Conservation (phyloP, 2,797 vertebrate genomes). For the Siniperca undulata region DNA sequence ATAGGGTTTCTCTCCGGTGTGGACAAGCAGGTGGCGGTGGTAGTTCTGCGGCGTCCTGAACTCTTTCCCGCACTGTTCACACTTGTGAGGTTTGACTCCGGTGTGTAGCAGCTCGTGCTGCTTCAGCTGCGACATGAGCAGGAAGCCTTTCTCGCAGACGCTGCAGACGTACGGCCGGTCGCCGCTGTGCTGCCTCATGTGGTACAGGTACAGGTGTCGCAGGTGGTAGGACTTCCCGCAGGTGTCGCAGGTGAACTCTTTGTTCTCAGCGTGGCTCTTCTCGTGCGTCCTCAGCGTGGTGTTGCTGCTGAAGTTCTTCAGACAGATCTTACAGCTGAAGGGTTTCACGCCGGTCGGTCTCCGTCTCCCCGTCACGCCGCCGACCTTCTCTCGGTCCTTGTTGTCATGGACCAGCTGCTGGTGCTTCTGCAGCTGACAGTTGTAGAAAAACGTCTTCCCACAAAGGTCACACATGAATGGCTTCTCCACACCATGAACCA, state of each 20-base stretch:
- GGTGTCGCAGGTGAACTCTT: constrained; percentile 77
- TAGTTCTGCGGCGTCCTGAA: constrained; percentile 77
- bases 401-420: constrained; percentile 77
- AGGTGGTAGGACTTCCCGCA: constrained; percentile 82
- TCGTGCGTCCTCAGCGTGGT: constrained; percentile 75
- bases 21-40: constrained; percentile 80
- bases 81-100: constrained; percentile 73
- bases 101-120: constrained; percentile 80
- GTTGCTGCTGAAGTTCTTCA: constrained; percentile 76
- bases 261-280: constrained; percentile 77
- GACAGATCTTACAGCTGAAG: constrained; percentile 68
- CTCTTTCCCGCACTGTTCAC: constrained; percentile 75
- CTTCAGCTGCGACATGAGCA: constrained; percentile 72
- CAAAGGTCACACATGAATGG: constrained; percentile 80
- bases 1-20: constrained; percentile 83
- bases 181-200: constrained; percentile 79
- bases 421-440: constrained; percentile 84
- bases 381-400: not conserved
- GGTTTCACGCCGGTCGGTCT: constrained; percentile 35
- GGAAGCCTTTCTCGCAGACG: constrained; percentile 78
- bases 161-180: constrained; percentile 75
- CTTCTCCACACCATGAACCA: constrained; percentile 81
- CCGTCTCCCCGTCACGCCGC: not conserved
- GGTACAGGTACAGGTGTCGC: constrained; percentile 77
- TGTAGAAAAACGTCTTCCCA: constrained; percentile 78